Base-by-base conservation (phyloP, 2,888 invertebrate species). In the Epirrhoe alternata region DNA sequence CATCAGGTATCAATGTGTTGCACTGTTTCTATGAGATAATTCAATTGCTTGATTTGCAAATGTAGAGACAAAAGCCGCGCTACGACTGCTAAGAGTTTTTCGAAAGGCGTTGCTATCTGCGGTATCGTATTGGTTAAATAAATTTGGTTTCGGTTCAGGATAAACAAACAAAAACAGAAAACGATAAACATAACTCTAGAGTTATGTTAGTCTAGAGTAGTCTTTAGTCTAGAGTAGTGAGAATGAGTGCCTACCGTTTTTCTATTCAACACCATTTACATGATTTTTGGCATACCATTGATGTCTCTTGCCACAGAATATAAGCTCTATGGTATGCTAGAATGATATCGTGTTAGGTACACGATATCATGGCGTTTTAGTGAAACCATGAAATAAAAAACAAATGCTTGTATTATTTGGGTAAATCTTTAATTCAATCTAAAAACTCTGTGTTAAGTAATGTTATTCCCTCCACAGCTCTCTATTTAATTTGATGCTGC, bases 41-140 rank as follows among this genome's bases (percentile, higher is more conserved):
- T 50, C 17, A 10, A 8, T 49, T 17, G 1, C 31, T 60, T 42
- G 45, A 45, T 61, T 59, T 55, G 50, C 6, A 30, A 55, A 50
- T 45, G 10, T 56, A 56, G 12, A 42, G 49, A 61, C 53, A 17
- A 50, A 1, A 42, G 17, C 33, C 54, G 14, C 49, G 45, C 14
- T 35, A 57, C 16, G 58, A 51, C 67, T 72, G 72, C 72, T 68
- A 51, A 33, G 16, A 58, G n/a, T 49, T 68, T 65, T 49, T 63
- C 52, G 17, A 10, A 63, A 72, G 72, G 72, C 66, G 70, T 47
- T 35, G 47, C 30, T 6, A n/a, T 45, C 12, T 38, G 5, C 45
- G 12, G 10, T n/a, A n/a, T n/a, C 12, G n/a, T 14, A 1, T 45
- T 14, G 45, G 38, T 38, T 4, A 10, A 10, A 10, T 38, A 10